Evolutionary conservation across 2,888 invertebrate species (phyloP).

Genomic region (Ormyrus nitidulus): DNA sequence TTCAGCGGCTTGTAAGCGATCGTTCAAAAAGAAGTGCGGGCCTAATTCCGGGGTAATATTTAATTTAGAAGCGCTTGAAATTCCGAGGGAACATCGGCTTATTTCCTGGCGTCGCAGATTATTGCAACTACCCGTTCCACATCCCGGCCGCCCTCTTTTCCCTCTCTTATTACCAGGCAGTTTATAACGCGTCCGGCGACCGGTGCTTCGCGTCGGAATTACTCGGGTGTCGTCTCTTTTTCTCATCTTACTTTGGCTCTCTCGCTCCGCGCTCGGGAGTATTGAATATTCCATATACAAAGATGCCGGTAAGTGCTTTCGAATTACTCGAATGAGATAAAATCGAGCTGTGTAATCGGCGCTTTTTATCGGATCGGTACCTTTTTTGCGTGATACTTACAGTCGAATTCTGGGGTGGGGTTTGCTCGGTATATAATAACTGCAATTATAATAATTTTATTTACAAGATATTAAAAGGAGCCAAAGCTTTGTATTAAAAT

Average conservation of each 20-base stretch:
- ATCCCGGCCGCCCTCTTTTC: background rate
- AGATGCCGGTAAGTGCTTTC: background rate
- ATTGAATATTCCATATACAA: background rate
- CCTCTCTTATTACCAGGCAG: background rate
- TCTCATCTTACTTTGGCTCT: slow-evolving; percentile 7
- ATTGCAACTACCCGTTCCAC: no score
- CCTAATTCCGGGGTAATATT: no score
- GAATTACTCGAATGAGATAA: no score
- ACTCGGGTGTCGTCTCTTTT: slow-evolving; percentile 11
- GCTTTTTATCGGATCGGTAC: no score
- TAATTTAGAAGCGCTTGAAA: no score
- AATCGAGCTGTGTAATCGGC: no score
- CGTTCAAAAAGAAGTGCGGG: no score
- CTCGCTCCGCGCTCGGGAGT: no score
- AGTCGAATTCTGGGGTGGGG: background rate
- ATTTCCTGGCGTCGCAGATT: no score
- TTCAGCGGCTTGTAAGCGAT: no score
- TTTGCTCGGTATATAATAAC: background rate
- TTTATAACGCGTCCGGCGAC: background rate
- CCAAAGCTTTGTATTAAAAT: background rate
- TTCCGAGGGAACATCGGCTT: no score
- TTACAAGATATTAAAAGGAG: background rate
- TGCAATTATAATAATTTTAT: background rate
- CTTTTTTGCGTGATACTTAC: no score
- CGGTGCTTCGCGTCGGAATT: slow-evolving; percentile 4